These are phyloP conservation scores for Mallateleia sp. DNA, from an alignment of 2,888 invertebrate genomes.

Conservation along the genomic window DNA sequence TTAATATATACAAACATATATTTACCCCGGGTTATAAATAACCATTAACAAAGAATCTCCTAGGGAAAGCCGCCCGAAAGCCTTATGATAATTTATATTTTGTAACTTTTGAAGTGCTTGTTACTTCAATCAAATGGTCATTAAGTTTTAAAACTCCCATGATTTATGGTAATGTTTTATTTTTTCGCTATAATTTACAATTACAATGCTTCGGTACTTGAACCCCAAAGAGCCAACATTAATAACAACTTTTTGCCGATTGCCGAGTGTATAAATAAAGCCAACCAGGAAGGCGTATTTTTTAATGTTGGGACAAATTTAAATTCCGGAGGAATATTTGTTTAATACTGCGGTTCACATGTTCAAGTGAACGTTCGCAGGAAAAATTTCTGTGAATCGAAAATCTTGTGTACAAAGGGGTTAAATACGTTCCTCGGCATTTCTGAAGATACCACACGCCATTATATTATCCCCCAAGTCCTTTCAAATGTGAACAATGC, in stretches of 20 bases:
- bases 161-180: conserved; percentile 32
- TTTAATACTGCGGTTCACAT: not conserved
- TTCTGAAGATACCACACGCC: conserved; percentile 1
- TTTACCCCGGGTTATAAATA: conserved; percentile 72
- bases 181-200: conserved; percentile 13
- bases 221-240: no score
- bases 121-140: conserved; percentile 70
- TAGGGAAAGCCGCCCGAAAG: conserved; percentile 50
- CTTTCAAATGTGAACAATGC: conserved; percentile 23
- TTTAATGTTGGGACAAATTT: no score
- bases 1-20: conserved; percentile 72
- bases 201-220: no score
- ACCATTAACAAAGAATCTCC: conserved; percentile 68
- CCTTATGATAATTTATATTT: conserved; percentile 67
- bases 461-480: conserved; percentile 13
- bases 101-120: conserved; percentile 59
- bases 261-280: no score
- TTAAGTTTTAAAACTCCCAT: conserved; percentile 31
- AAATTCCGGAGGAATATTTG: not conserved
- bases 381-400: conserved; percentile 4
- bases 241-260: no score
- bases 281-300: no score
- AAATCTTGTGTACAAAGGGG: not conserved
- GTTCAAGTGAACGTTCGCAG: not conserved
- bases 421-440: conserved; percentile 8